Evolutionary conservation across 2,797 vertebrate genomes (phyloP), one percentile per base, ranked within the genome.

Genomic region (Molossus alvarezi): DNA sequence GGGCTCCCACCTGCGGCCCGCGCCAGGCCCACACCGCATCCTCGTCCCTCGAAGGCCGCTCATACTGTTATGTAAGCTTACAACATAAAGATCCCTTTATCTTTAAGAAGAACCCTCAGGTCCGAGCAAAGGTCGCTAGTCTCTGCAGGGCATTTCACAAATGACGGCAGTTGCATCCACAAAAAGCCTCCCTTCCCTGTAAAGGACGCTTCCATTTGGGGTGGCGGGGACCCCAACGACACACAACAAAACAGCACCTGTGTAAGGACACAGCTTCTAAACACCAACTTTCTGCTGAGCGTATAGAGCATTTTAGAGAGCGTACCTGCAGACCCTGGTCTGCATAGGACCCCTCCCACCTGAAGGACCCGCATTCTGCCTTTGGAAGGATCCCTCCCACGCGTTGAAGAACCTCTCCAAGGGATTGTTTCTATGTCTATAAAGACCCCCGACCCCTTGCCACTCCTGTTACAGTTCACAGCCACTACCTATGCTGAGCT

Each of bases 361-460:
- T 9, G 48, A 11, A 60, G 4, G 41, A 15, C 45, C 73, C 41
- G 9, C 57, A 7, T 37, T 51, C 45, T 21, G 0, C 33, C 45
- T 64, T 60, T 4, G 5, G 20, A 29, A 72, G 81, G 51, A 17
- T 10, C 23, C 5, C 41, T 29, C 6, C 6, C 45, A 12, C 6
- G 53, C 53, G 9, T 23, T 58, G n/a, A 83, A 81, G 55, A 57
- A 9, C 14, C 21, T 5, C 60, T 60, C 29, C n/a, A 41, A 45
- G 57, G 58, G 37, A 5, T 29, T 48, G 0, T 21, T 11, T 51
- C 51, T 0, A 0, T 4, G 41, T 51, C 0, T 3, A 11, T 0
- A 48, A 45, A 2, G 27, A 11, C 20, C 8, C 23, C 25, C 21
- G 2, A 1, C 5, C 23, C 29, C 29, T 57, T 14, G 29, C 2